These are phyloP conservation scores for Archilochus colubris DNA, from an alignment of 2,113 vertebrate genomes.

Conservation along the genomic window DNA sequence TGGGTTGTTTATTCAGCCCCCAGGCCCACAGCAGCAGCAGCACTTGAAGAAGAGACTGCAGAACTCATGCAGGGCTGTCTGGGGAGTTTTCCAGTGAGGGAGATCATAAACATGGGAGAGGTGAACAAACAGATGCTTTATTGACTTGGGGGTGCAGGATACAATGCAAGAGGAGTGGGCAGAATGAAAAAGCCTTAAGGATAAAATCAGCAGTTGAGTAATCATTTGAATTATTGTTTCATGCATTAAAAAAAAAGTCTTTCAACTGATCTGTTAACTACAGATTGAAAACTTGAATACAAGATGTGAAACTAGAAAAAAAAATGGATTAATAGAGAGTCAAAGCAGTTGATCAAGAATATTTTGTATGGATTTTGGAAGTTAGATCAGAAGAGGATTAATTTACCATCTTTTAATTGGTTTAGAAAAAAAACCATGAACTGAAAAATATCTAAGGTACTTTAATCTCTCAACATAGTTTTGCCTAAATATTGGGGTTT, in stretches of 20 bases:
- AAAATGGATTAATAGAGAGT: neutral
- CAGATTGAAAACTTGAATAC: neutral
- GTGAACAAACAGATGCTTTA: neutral
- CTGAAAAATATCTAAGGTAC: neutral
- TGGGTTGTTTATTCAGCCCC: neutral
- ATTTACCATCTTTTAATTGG: neutral
- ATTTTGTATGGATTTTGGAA: neutral
- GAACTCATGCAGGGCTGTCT: neutral
- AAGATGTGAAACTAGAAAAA: neutral
- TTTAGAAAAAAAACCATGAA: neutral
- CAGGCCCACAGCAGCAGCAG: rapidly evolving
- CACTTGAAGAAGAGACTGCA: neutral
- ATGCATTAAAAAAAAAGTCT: neutral
- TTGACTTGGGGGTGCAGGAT: neutral
- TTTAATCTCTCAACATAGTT: neutral
- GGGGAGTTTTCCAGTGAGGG: neutral
- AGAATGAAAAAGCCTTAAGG: neutral
- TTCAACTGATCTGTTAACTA: neutral
- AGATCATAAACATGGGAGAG: neutral
- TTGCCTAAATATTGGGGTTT: neutral
- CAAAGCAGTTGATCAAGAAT: neutral
- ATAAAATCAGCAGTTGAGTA: neutral
- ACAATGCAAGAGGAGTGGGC: neutral
- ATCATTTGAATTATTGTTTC: neutral
- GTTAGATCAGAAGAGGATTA: neutral